Percentiles rank a stretch among this genome's conserved stretches.
Conservation (phyloP, 2,888 invertebrate species). For the Hypolimnas misippus region DNA sequence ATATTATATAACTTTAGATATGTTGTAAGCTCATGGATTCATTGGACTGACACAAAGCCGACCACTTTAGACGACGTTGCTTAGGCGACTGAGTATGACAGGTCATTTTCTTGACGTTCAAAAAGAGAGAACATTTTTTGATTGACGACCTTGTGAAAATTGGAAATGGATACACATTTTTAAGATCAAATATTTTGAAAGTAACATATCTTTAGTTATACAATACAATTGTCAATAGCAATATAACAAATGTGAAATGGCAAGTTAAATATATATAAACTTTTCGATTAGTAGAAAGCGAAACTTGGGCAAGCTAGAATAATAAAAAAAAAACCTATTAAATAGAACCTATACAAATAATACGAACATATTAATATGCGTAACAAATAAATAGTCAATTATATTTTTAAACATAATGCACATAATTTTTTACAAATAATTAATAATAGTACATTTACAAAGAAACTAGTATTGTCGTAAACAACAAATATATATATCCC, state of each 20-base stretch:
- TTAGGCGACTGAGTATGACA: too few species aligned
- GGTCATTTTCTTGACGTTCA: too few species aligned
- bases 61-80: too few species aligned
- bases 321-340: constrained; percentile 21
- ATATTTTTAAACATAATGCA: constrained; percentile 57
- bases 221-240: too few species aligned
- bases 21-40: too few species aligned
- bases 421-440: constrained; percentile 43
- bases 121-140: too few species aligned
- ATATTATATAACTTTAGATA: too few species aligned
- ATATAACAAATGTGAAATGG: constrained; percentile 9
- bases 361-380: constrained; percentile 55
- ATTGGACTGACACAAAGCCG: too few species aligned
- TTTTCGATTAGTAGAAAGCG: constrained; percentile 53
- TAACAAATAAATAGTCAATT: constrained; percentile 68
- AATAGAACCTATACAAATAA: constrained; percentile 52
- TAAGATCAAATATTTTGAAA: too few species aligned
- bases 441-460: constrained; percentile 35
- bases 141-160: too few species aligned
- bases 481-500: constrained; percentile 6
- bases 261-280: constrained; percentile 27
- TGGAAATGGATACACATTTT: too few species aligned
- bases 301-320: constrained; percentile 69
- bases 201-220: too few species aligned
- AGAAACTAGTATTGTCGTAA: constrained; percentile 10